A percentile compares a stretch with the other conserved stretches of the same genome.
Evolutionary conservation across 2,113 vertebrate species (phyloP).

Genomic region (Eubucco bourcierii): DNA sequence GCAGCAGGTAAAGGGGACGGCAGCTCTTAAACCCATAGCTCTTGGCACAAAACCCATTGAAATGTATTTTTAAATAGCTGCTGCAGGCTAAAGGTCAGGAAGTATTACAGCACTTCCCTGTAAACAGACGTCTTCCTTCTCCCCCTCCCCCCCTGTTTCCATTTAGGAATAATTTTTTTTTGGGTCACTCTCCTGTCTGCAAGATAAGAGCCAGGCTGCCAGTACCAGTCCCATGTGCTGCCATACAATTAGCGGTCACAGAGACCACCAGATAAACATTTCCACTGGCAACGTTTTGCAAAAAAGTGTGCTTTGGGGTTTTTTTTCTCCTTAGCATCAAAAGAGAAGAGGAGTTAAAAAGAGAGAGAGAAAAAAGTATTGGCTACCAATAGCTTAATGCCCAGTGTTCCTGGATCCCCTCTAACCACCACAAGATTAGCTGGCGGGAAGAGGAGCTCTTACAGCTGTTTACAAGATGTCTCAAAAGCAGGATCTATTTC

Average conservation of each 20-base stretch:
- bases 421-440: constrained; percentile 18
- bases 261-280: constrained; percentile 44
- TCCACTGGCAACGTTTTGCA: constrained; percentile 12
- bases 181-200: not conserved
- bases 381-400: not conserved
- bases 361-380: not conserved
- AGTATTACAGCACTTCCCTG: constrained; percentile 46
- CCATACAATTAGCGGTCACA: constrained; percentile 30
- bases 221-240: not conserved
- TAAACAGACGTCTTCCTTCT: constrained; percentile 39
- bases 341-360: not conserved
- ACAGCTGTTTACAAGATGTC: constrained; percentile 68
- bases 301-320: not conserved
- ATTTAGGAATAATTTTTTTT: not conserved
- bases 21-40: not conserved
- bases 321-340: no score
- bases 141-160: not conserved
- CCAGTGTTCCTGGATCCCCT: not conserved
- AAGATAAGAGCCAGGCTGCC: not conserved
- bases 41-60: constrained; percentile 21
- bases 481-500: not conserved
- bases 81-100: constrained; percentile 46
- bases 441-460: constrained; percentile 45
- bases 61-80: constrained; percentile 38
- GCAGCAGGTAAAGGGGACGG: not conserved